These are phyloP conservation scores for Drosophila algonquin DNA, from an alignment of 2,888 invertebrate species.

Conservation along the genomic window DNA sequence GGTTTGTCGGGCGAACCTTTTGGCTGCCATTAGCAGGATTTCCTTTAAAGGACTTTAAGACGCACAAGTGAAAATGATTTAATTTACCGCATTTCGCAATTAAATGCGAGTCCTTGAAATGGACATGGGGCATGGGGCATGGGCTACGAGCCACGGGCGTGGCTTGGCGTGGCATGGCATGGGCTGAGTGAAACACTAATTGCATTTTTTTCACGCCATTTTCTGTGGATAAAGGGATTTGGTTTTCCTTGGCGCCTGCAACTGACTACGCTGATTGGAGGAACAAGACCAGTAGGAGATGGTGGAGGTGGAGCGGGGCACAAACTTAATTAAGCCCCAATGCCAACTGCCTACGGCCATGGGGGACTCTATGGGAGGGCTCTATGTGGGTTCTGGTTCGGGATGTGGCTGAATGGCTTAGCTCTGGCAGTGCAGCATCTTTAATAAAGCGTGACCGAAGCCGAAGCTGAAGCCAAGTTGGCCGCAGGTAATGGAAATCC, in stretches of 20 bases:
- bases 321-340: conserved; percentile 74
- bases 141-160: too few relatives aligned
- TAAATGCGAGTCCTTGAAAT: conserved; percentile 70
- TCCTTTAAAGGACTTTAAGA: conserved; percentile 34
- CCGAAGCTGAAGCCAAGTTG: conserved; percentile 61
- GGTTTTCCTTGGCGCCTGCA: conserved; percentile 35
- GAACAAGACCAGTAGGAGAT: conserved; percentile 36
- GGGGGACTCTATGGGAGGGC: not conserved
- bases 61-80: conserved; percentile 58
- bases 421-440: conserved; percentile 49
- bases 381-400: not conserved
- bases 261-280: conserved; percentile 52
- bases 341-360: conserved; percentile 66
- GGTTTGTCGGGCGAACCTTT: conserved; percentile 36
- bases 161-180: conserved; percentile 5
- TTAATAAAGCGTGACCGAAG: conserved; percentile 69
- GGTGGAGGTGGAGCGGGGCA: conserved; percentile 24
- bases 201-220: conserved; percentile 75
- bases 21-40: conserved; percentile 23
- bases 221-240: conserved; percentile 64
- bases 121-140: not conserved
- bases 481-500: conserved; percentile 80
- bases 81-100: conserved; percentile 74
- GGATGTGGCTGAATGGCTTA: not conserved
- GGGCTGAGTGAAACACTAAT: conserved; percentile 69